A percentile compares a stretch with the other conserved stretches of the same genome.
Conservation (phyloP, 1,140 invertebrate species). For the Chrysomallon squamiferum region DNA sequence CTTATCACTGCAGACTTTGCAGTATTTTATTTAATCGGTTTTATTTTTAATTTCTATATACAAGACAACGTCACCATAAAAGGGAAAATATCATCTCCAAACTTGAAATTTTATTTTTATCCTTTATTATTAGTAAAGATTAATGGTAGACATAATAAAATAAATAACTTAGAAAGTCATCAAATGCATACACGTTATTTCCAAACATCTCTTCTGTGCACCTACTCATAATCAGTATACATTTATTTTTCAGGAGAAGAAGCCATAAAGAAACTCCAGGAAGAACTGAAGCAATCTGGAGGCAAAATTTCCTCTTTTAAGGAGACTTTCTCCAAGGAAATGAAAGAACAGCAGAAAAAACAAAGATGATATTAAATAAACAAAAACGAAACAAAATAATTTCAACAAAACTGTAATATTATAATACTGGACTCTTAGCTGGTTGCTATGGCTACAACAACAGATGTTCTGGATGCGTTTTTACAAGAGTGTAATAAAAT, state of each 20-base stretch:
- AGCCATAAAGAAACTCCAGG: background rate
- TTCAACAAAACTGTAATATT: too few relatives aligned
- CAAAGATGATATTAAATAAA: background rate
- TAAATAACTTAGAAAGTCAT: background rate
- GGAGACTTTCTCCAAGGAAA: background rate
- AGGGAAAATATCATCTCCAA: background rate
- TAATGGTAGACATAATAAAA: background rate
- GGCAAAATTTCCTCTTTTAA: background rate
- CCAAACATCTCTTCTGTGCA: background rate
- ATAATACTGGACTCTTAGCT: too few relatives aligned
- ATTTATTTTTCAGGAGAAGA: background rate
- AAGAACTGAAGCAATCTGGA: background rate
- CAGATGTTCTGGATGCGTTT: too few relatives aligned
- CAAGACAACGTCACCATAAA: too few relatives aligned
- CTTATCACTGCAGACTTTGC: too few relatives aligned
- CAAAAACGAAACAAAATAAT: background rate
- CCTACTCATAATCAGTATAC: background rate
- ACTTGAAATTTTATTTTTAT: background rate
- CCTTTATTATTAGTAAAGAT: background rate
- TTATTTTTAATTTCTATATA: too few relatives aligned
- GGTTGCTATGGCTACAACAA: too few relatives aligned
- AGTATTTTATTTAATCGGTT: too few relatives aligned
- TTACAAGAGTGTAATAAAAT: too few relatives aligned
- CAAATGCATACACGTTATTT: background rate
- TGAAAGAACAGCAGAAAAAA: background rate